phyloP scores from a whole-genome alignment of 2,888 invertebrate genomes.

The Pandemis heparana region DNA sequence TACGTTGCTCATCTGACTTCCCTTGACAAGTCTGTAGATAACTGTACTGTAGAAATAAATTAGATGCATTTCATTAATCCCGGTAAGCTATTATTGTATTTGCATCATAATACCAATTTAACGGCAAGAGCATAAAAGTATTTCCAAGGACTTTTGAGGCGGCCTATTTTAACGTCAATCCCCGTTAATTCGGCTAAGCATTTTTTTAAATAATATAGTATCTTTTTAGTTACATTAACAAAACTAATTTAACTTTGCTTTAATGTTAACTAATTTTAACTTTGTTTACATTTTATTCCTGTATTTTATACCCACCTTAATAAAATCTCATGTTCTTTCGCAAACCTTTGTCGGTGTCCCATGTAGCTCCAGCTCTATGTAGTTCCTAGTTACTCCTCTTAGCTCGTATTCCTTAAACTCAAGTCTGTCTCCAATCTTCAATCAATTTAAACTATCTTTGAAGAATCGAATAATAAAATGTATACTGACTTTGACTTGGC shows the following conservation, averaged over 20 bases:
- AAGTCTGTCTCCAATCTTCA: slow-evolving; percentile 10
- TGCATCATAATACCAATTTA: too few relatives aligned
- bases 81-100: neutral
- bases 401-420: neutral
- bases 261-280: neutral
- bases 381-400: slow-evolving; percentile 1
- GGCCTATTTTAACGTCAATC: too few relatives aligned
- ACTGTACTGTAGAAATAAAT: neutral
- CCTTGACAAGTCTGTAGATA: neutral
- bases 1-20: neutral
- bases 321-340: too few relatives aligned
- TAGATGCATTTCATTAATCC: neutral
- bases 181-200: too few relatives aligned
- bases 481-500: slow-evolving; percentile 13
- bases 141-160: too few relatives aligned
- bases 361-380: neutral
- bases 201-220: neutral
- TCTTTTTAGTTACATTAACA: too few relatives aligned
- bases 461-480: slow-evolving; percentile 8
- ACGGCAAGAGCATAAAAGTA: neutral
- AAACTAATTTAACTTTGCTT: neutral
- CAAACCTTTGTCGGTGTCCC: neutral
- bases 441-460: slow-evolving; percentile 4
- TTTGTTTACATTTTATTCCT: neutral
- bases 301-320: too few relatives aligned